Evolutionary conservation across 2,888 invertebrate genomes (phyloP).

Genomic region (Chesias legatella): DNA sequence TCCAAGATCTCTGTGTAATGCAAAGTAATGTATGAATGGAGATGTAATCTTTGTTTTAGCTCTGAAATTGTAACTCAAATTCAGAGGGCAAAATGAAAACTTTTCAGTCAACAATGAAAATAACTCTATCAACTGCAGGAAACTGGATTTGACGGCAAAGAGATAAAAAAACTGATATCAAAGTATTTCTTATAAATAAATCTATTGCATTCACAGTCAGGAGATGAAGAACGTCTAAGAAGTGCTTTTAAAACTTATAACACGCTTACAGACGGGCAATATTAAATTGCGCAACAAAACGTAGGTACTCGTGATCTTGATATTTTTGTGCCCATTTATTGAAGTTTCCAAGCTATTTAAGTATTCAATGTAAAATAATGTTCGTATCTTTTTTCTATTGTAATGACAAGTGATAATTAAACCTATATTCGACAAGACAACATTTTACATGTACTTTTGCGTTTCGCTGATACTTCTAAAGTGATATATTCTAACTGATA

Average conservation of each 20-base stretch:
- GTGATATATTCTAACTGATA: too few relatives aligned
- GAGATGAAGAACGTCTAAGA: constrained; percentile 28
- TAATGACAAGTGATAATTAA: too few relatives aligned
- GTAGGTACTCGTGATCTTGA: background rate
- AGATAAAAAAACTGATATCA: constrained; percentile 31
- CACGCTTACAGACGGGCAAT: background rate
- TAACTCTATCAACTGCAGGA: constrained; percentile 32
- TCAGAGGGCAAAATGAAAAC: constrained; percentile 19
- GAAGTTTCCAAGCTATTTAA: too few relatives aligned
- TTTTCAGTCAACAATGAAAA: constrained; percentile 19
- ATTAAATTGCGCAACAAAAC: background rate
- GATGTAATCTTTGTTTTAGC: too few relatives aligned
- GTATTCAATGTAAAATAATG: too few relatives aligned
- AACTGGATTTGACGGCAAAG: constrained; percentile 31
- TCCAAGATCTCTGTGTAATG: too few relatives aligned
- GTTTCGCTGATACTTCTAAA: too few relatives aligned
- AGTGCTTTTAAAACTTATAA: background rate
- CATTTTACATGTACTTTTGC: too few relatives aligned
- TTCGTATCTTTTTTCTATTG: too few relatives aligned
- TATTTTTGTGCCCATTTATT: too few relatives aligned
- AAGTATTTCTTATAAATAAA: constrained; percentile 46
- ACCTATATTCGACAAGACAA: too few relatives aligned
- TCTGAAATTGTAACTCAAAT: constrained; percentile 11
- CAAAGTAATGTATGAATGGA: too few relatives aligned
- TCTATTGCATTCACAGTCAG: constrained; percentile 39